Evolutionary conservation across 2,797 vertebrate genomes (phyloP).

Genomic region (Buphagus erythrorhynchus): DNA sequence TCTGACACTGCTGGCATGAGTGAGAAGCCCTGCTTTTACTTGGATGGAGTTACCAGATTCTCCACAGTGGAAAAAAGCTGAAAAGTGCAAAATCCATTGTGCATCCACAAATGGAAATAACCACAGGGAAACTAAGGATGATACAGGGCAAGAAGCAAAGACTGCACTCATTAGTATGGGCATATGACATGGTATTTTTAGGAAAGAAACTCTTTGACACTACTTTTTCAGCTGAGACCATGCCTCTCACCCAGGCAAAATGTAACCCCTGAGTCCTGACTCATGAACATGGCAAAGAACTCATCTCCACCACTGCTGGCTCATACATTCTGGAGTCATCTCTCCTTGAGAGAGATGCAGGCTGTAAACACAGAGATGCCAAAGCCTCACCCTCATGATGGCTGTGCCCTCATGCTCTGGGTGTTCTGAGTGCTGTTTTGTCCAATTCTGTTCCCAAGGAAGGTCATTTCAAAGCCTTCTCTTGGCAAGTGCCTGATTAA

Average conservation of each 20-base stretch:
- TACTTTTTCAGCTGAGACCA: background rate
- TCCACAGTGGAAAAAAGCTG: background rate
- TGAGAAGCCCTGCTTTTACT: background rate
- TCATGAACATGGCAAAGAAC: background rate
- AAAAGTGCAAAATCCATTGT: background rate
- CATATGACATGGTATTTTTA: background rate
- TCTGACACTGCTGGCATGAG: background rate
- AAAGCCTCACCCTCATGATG: background rate
- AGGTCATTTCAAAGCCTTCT: background rate
- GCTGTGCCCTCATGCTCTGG: background rate
- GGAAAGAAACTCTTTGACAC: background rate
- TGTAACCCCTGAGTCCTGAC: background rate
- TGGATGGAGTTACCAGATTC: background rate
- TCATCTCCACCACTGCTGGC: background rate
- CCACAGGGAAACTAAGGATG: background rate
- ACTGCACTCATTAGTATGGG: background rate
- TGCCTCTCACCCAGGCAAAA: background rate
- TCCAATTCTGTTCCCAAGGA: background rate
- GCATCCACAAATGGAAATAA: background rate
- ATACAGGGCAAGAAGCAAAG: background rate
- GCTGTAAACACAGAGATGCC: background rate
- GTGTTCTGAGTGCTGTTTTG: background rate
- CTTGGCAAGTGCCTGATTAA: background rate
- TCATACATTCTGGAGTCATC: background rate
- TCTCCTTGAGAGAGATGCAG: background rate